phyloP scores from a whole-genome alignment of 2,113 vertebrate genomes.

The Columbina picui region DNA sequence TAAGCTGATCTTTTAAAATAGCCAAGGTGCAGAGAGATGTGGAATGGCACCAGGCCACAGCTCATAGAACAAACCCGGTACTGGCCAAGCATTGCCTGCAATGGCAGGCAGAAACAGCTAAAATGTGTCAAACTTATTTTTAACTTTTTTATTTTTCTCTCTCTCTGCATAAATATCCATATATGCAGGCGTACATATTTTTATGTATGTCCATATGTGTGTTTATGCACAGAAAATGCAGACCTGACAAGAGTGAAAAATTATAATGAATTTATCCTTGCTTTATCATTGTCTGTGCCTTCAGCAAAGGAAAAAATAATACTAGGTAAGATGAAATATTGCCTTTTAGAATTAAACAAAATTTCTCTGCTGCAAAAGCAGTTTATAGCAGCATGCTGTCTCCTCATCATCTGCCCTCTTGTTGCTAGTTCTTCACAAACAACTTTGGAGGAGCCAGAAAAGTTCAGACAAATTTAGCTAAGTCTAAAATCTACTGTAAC shows the following conservation, averaged over 20 bases:
- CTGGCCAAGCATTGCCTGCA: background rate
- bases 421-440: background rate
- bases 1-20: background rate
- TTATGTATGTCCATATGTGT: background rate
- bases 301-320: background rate
- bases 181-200: background rate
- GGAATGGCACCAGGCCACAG: background rate
- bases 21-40: background rate
- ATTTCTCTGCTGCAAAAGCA: background rate
- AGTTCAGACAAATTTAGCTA: background rate
- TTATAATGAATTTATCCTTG: background rate
- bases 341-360: background rate
- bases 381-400: fast-evolving
- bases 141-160: background rate
- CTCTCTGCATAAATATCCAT: background rate
- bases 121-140: background rate
- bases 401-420: background rate
- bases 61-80: background rate
- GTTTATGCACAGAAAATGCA: background rate
- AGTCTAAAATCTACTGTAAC: background rate
- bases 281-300: background rate
- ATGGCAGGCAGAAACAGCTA: background rate
- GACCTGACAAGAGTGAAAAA: background rate
- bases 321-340: background rate
- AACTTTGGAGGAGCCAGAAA: background rate